A percentile compares a stretch with the other conserved stretches of the same genome.
These are phyloP conservation scores for Macquaria ambigua DNA, from an alignment of 2,113 vertebrate species.

Conservation along the genomic window DNA sequence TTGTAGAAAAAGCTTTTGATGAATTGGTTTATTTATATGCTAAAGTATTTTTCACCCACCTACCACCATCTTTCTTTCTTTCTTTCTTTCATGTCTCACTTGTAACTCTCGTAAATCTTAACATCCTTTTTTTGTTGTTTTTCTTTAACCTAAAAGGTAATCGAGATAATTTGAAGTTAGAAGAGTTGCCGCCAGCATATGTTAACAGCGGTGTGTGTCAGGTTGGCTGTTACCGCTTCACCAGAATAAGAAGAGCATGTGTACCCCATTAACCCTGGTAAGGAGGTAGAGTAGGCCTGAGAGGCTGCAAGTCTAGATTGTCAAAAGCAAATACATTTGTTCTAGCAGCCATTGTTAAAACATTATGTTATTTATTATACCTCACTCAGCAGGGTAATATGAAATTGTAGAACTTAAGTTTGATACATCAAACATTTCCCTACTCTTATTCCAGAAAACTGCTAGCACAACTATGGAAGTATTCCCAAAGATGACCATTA, in stretches of 20 bases:
- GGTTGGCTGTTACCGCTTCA: conserved; percentile 14
- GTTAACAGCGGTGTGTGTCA: conserved; percentile 51
- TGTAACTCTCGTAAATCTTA: conserved; percentile 4
- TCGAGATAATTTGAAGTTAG: conserved; percentile 61
- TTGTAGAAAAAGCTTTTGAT: conserved; percentile 92
- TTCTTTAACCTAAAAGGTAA: conserved; percentile 38
- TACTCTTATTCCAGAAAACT: not conserved
- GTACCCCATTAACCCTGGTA: conserved; percentile 64
- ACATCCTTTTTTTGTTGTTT: conserved; percentile 18
- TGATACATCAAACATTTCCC: not conserved
- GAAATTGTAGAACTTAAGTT: not conserved
- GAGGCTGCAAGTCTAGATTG: not conserved
- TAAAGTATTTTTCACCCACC: conserved; percentile 84
- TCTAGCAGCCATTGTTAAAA: not conserved
- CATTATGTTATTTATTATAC: not conserved
- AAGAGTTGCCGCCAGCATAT: conserved; percentile 54
- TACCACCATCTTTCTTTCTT: conserved; percentile 22
- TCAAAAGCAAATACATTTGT: not conserved
- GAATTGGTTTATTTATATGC: conserved; percentile 99
- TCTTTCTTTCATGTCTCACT: conserved; percentile 30
- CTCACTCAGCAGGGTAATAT: not conserved
- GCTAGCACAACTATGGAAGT: not conserved
- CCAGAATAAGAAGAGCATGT: conserved; percentile 40
- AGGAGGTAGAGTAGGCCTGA: not conserved
- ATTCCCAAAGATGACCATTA: not conserved